phyloP scores from a whole-genome alignment of 2,113 vertebrate genomes.

The Eurypyga helias region DNA sequence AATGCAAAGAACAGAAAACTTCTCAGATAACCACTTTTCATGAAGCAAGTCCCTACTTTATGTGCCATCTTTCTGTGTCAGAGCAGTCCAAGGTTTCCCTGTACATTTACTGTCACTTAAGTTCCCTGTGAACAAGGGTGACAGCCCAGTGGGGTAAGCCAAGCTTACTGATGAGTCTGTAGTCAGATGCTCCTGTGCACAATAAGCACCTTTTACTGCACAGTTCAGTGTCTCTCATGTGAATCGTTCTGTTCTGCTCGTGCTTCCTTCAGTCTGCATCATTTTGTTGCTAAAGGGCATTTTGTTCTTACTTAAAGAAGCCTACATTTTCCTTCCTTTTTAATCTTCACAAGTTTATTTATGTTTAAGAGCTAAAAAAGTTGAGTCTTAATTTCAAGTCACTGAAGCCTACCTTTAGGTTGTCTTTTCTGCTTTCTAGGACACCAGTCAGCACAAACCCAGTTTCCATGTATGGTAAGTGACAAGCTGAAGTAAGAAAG shows the following conservation, averaged over 20 bases:
- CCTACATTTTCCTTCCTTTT: background rate
- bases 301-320: background rate
- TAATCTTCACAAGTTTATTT: background rate
- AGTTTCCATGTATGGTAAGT: background rate
- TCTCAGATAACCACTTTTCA: background rate
- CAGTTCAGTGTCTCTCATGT: background rate
- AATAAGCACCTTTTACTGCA: background rate
- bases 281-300: background rate
- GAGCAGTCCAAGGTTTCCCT: background rate
- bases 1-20: background rate
- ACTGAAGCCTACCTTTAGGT: background rate
- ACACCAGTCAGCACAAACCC: background rate
- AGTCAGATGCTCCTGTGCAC: background rate
- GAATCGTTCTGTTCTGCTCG: slow-evolving; percentile 6
- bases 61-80: background rate
- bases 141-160: background rate
- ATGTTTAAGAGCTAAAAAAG: background rate
- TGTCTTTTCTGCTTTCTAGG: background rate
- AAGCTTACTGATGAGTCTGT: background rate
- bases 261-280: slow-evolving; percentile 18
- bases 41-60: background rate
- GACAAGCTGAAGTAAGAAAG: background rate
- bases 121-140: background rate
- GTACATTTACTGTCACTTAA: background rate
- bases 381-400: background rate